phyloP scores from a whole-genome alignment of 2,797 vertebrate species.

The Circus cinereus region DNA sequence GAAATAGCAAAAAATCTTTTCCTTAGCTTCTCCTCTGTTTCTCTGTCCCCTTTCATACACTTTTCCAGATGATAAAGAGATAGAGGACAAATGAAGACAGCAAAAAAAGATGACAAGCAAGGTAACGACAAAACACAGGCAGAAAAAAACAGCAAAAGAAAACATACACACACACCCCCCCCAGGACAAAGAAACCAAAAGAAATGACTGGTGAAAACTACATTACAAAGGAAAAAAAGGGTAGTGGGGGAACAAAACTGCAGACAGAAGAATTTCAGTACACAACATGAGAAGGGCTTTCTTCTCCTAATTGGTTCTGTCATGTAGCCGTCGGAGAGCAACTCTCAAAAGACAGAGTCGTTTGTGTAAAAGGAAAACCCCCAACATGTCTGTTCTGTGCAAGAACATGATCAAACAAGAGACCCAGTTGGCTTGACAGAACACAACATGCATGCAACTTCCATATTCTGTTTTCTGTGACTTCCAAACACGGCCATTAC shows the following conservation, averaged over 20 bases:
- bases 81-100: background rate
- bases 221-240: background rate
- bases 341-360: background rate
- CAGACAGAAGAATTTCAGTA: background rate
- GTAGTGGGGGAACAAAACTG: background rate
- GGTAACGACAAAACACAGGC: background rate
- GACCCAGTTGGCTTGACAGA: background rate
- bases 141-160: background rate
- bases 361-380: background rate
- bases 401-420: background rate
- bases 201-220: background rate
- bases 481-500: background rate
- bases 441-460: background rate
- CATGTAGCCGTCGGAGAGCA: rapidly evolving
- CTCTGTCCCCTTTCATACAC: background rate
- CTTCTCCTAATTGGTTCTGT: slow-evolving; percentile 21
- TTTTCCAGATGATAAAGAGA: background rate
- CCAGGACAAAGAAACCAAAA: background rate
- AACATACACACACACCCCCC: background rate
- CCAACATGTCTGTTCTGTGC: background rate
- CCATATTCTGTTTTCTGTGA: rapidly evolving
- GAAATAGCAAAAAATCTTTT: background rate
- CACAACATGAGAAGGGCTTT: background rate
- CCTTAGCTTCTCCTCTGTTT: background rate
- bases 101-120: background rate